Base-by-base conservation (phyloP, 1,140 invertebrate species). In the Lordiphosa mommai region DNA sequence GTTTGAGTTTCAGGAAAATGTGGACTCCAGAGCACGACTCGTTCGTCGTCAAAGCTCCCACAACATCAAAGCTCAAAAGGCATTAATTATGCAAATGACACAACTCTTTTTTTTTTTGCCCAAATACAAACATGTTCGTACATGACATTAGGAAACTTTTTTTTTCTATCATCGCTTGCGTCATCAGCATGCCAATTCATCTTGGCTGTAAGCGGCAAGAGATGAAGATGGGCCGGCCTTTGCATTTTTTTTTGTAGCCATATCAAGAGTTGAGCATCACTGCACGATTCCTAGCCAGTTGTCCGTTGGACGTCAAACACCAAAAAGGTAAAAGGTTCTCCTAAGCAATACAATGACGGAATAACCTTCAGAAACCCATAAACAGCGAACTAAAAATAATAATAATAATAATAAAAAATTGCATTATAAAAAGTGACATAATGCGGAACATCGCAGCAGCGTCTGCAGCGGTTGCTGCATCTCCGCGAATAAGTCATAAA, bases 41-140 rank as follows among this genome's bases (percentile, higher is more conserved):
- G 2, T 7, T 27, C 32, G 32, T n/a, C 23, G 17, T 10, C 10
- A 4, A n/a, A n/a, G 13, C 43, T 29, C 13, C 29, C 20, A 29
- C 49, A 65, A 41, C 17, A 17, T 13, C 61, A 32, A 44, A 32
- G 36, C 16, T 32, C 36, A 27, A 43, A 50, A 57, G 14, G 16
- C 47, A 37, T 41, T 72, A 66, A 82, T 82, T 82, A 74, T 74
- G 70, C 67, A 56, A 61, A 82, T 74, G 56, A 74, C 70, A 74
- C 61, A 66, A 66, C 61, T 66, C 34, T 65, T 58, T 66, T 34
- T 66, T 34, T 49, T 29, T 47, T 43, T 4, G 32, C 16, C 13
- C 27, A 57, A 57, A 40, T 33, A 9, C 14, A 37, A 32, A 29
- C 40, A 37, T 27, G 38, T 7, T 41, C 17, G 38, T 48, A 41